Evolutionary conservation across 2,797 vertebrate genomes (phyloP), one percentile per base, ranked within the genome.

Genomic region (Coregonus ussuriensis): DNA sequence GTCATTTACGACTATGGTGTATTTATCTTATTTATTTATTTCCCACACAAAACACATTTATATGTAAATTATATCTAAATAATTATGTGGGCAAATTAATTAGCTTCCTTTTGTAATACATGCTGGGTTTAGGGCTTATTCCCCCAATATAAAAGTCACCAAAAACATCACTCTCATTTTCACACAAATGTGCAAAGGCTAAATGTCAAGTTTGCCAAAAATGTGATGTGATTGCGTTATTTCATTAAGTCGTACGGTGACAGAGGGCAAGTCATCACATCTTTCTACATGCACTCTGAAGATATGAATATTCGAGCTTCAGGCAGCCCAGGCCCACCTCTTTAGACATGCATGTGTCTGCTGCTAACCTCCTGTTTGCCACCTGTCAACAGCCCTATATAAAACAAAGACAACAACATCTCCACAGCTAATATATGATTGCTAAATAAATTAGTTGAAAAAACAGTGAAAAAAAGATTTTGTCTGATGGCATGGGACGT

Each of bases 41-140:
- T 81, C 90, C 85, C 84, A 88, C 92, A 91, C 89, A 93, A 96
- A 94, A 92, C 89, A 90, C 94, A 97, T 97, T 96, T 96, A 95
- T 95, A 96, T 97, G 95, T 94, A 97, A 97, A 97, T 97, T 86
- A 94, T 95, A 94, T 92, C 93, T 90, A 94, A 95, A 94, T 93
- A 95, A 94, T 92, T 89, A 90, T 93, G 94, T 94, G 89, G 86
- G 88, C 90, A 94, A 94, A 95, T 95, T 93, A 93, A 94, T 93
- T 92, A 88, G 91, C 81, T 88, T 78, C 80, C 77, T 75, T 72
- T 79, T 59, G 78, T 84, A 83, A 84, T 79, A 84, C 79, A 87
- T 87, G 81, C 81, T 71, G 62, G 81, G 80, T 92, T 87, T 81
- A 79, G 70, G 86, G 71, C 74, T 85, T 82, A 83, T 82, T 85